Base-by-base conservation (phyloP, 2,888 invertebrate species). In the Pandemis cinnamomeana region DNA sequence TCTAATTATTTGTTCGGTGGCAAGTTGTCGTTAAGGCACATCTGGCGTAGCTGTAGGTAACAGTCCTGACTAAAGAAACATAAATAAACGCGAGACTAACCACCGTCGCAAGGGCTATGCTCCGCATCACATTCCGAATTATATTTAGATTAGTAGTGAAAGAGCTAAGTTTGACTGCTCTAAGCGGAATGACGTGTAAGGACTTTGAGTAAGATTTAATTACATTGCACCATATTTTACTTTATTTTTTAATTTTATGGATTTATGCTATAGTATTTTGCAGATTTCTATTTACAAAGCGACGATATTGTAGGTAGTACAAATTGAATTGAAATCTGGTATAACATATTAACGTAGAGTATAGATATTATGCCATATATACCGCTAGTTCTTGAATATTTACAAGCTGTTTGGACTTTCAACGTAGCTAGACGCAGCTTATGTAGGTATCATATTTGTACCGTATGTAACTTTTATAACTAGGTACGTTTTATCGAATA, bases 21-120 rank as follows among this genome's bases (percentile, higher is more conserved):
- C 82, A 83, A 87, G 87, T 86, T 87, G 91, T 91, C 91, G 89
- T 92, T 90, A 92, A 91, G 88, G 87, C 91, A 91, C 93, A 93
- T 93, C 91, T 93, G 92, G 92, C 87, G 89, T 87, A 90, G 91
- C 91, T 89, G 89, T 87, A 91, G 91, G 91, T 89, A 91, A 88
- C 85, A 87, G 85, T 89, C 89, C 89, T 90, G 91, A 89, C 90
- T 89, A 88, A 91, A 89, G 89, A 88, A 91, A 92, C 91, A 90
- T 91, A 93, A 93, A 93, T 92, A 93, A 93, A 91, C 91, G 88
- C 85, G 86, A 87, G 87, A 82, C 86, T 85, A 82, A 82, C 86
- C 85, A 82, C 83, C 82, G 82, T 81, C 83, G 83, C 83, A 84
- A 82, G 80, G 66, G 75, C 70, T 53, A 48, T 67, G 60, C 68